Base-by-base conservation (phyloP, 1,140 invertebrate species). In the Drosophila nikananu region DNA sequence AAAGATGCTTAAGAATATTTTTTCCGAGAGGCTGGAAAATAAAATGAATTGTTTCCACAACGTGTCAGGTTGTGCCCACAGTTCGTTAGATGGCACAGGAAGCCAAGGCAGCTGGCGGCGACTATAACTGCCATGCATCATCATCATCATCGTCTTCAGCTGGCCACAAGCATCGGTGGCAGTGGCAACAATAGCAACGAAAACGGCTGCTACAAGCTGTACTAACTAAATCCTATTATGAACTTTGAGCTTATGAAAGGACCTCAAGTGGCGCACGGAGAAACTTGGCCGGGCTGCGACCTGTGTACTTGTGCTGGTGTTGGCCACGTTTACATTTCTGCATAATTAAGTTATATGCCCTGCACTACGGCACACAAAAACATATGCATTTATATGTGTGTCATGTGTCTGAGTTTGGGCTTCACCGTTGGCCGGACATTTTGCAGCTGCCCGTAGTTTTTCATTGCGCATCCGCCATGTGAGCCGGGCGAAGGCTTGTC, bases 291-390 rank as follows among this genome's bases (percentile, higher is more conserved):
- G 51, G 52, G 23, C 62, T 32, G 65, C 51, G 61, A 61, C 63
- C 44, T 46, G 54, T 30, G 62, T 44, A n/a, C 35, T 57, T 39
- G 35, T 57, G 35, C 12, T 57, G 13, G 54, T 39, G 54, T 39
- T 23, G 54, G 54, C 52, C 57, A 83, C 83, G 73, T 71, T 87
- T 89, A 84, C 84, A 89, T 80, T 89, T 87, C 73, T 89, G 86
- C 84, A 87, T 89, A 87, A 87, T 87, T 87, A 87, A 87, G 83
- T 87, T 87, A 89, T 89, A 71, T 83, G 84, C 77, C 82, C 63
- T 66, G 73, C 70, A 73, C 67, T 42, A 42, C 46, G 68, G 30
- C 68, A 63, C 48, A 81, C 62, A 66, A 42, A 72, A 59, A 81
- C 41, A 76, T 46, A 77, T 46, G 52, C 61, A 63, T 25, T 58